Evolutionary conservation across 2,797 vertebrate genomes (phyloP), one percentile per base, ranked within the genome.

Genomic region (Lacerta bilineata): DNA sequence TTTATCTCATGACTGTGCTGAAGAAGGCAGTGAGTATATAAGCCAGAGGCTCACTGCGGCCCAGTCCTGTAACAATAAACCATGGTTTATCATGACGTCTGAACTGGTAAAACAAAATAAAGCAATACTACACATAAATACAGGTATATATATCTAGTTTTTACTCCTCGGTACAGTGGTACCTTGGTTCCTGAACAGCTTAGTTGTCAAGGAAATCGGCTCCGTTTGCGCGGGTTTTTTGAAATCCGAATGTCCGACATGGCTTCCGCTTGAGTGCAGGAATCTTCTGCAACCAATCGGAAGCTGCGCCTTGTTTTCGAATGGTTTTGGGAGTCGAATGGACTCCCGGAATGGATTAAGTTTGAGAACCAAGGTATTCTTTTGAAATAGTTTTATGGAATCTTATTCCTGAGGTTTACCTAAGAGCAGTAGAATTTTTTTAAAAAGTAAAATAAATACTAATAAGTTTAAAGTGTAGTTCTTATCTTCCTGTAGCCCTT

Each of bases 181-280:
- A 55, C 50, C 50, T 55, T 15, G 13, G 50, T 55, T 55, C 50
- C 13, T 4, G 13, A 55, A 55, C 13, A 4, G 50, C 50, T 55
- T 55, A 55, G 13, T 55, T 55, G 50, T 55, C 50, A 55, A 55
- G 15, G 13, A 55, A 15, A 55, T 55, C 13, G 13, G 50, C 13
- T 55, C 50, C 13, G 50, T 55, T 55, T 15, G 50, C 13, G 13
- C 50, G 15, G 3, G 1, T 55, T 55, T 55, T 55, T 55, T 15
- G 13, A 13, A 55, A 55, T 3, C 3, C 0, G 50, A 55, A 15
- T 3, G 3, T 55, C 50, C 0, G 13, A 55, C 50, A 15, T 0
- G 3, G 50, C 50, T 55, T 55, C 50, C 3, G 15, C 50, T 1
- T 55, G 13, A 55, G 3, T 55, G 50, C 50, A 55, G 50, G 50